Evolutionary conservation across 2,797 vertebrate genomes (phyloP), one percentile per base, ranked within the genome.

Genomic region (Perodicticus potto): DNA sequence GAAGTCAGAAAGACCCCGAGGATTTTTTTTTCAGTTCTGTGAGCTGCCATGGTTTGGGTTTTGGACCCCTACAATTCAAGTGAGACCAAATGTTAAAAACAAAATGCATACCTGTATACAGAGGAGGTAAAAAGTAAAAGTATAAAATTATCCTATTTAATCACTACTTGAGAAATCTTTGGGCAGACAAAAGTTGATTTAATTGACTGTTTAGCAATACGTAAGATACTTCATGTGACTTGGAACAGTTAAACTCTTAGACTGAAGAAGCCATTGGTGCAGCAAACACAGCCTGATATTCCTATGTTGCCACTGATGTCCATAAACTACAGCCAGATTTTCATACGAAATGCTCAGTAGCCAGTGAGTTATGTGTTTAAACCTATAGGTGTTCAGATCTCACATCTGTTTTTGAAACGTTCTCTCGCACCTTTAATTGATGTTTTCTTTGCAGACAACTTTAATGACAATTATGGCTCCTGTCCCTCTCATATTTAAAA

Each of bases 91-190:
- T 93, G 81, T 91, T 37, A 57, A 25, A 93, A 40, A 49, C 8
- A 76, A 76, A 91, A 45, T 20, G 23, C 20, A 5, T 22, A 14
- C 45, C 8, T 70, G 3, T 94, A 63, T 74, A 49, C 34, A 37
- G 29, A 11, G 13, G 19, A 93, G 49, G 78, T 78, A 90, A 83
- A 80, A 61, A 45, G 2, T 37, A 73, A 82, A 72, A 83, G 17
- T 7, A 63, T 3, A 59, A 25, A 25, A 73, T 87, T 77, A 53
- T 73, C 25, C 63, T 89, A 93, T 96, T 82, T 84, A 95, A 70
- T 86, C 97, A 63, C 43, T 85, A 49, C 67, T 92, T 87, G 77
- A 96, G 80, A 97, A 98, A 96, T 94, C 90, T 96, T 90, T 90
- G 91, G 84, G 27, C 86, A 97, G 93, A 94, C 89, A 95, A 8